A percentile compares a stretch with the other conserved stretches of the same genome.
Conservation (phyloP, 64 coral and sea anemone genomes). For the Dendrophyllia cribrosa region DNA sequence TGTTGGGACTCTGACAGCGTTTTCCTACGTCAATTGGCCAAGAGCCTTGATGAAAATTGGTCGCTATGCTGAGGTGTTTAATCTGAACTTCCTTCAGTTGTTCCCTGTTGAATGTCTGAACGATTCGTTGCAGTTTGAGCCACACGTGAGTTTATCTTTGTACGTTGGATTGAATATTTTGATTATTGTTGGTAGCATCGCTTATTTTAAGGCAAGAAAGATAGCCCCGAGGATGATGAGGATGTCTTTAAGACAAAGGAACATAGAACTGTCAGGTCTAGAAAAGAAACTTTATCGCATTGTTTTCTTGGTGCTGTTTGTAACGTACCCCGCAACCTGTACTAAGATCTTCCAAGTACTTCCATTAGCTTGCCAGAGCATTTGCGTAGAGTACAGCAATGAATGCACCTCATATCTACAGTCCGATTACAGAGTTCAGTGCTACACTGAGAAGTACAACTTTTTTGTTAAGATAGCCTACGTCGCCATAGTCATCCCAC, state of each 20-base stretch:
- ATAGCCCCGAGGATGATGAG: conserved; percentile 17
- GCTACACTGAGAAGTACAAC: neutral
- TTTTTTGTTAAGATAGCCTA: neutral
- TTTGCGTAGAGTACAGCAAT: conserved; percentile 32
- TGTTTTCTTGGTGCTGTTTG: conserved; percentile 48
- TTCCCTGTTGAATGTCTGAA: conserved; percentile 57
- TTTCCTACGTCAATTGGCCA: conserved; percentile 70
- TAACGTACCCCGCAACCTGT: conserved; percentile 43
- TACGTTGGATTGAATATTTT: no score
- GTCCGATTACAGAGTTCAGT: conserved; percentile 51
- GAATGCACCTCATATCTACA: conserved; percentile 37
- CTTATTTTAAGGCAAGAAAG: neutral
- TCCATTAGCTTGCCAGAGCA: conserved; percentile 48
- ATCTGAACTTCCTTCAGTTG: conserved; percentile 60
- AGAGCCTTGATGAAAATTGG: conserved; percentile 47
- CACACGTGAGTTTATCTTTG: no score
- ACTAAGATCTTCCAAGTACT: conserved; percentile 31
- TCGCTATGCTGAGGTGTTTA: conserved; percentile 55
- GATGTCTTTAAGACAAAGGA: no score
- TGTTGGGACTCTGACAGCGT: conserved; percentile 53
- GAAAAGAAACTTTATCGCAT: conserved; percentile 2
- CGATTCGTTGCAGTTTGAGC: no score
- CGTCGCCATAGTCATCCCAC: neutral
- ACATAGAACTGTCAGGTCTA: no score
- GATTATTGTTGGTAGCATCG: neutral